These are phyloP conservation scores for Dilophus febrilis DNA, from an alignment of 2,888 invertebrate genomes.

Conservation along the genomic window DNA sequence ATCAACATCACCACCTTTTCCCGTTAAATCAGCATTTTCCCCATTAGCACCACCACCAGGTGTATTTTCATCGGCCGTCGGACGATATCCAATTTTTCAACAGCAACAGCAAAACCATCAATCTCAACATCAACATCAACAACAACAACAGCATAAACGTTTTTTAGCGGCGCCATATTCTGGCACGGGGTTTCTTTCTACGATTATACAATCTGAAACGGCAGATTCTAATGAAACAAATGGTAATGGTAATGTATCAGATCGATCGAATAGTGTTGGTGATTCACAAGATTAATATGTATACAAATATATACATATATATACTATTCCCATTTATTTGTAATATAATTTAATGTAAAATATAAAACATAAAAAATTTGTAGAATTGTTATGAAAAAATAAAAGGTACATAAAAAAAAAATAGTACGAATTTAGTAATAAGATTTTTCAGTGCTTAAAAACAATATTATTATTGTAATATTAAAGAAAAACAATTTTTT, in stretches of 20 bases:
- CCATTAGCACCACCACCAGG: conserved; percentile 42
- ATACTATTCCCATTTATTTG: no score
- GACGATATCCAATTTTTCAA: conserved; percentile 8
- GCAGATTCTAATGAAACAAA: conserved; percentile 30
- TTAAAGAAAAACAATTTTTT: no score
- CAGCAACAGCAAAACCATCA: conserved; percentile 33
- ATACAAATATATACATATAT: no score
- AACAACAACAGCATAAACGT: conserved; percentile 32
- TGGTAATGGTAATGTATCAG: conserved; percentile 12
- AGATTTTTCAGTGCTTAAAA: no score
- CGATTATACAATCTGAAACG: conserved; percentile 40
- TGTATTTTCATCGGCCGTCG: conserved; percentile 26
- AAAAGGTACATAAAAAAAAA: no score
- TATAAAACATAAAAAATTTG: no score
- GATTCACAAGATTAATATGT: conserved; percentile 30
- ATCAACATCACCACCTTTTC: conserved; percentile 26
- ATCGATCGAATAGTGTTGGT: background rate
- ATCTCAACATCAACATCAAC: conserved; percentile 19
- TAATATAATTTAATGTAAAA: no score
- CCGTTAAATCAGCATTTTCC: conserved; percentile 53
- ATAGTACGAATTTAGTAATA: no score
- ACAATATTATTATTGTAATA: no score
- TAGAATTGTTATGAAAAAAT: no score
- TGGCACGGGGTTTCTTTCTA: conserved; percentile 66
- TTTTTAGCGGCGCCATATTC: conserved; percentile 70